Evolutionary conservation across 2,888 invertebrate genomes (phyloP).

Genomic region (Troides aeacus): DNA sequence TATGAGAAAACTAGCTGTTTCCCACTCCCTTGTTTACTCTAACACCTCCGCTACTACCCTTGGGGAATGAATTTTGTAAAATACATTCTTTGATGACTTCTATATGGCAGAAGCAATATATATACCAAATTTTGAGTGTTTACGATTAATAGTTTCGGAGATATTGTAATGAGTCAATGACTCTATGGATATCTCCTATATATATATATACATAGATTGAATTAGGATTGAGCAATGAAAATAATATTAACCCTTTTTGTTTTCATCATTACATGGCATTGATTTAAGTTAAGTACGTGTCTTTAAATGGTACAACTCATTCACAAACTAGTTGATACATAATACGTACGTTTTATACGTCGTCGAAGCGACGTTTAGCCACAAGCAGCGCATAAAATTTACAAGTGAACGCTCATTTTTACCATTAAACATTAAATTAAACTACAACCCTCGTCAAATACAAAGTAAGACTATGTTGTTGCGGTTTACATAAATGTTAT

Average conservation of each 20-base stretch:
- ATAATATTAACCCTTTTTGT: not conserved
- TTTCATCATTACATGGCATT: not conserved
- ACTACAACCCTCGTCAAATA: slow-evolving; percentile 4
- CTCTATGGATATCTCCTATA: too few species aligned
- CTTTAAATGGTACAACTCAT: not conserved
- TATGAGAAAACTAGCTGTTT: too few species aligned
- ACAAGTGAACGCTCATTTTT: slow-evolving; percentile 19
- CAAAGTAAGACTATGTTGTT: slow-evolving; percentile 11
- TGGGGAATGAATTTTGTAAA: too few species aligned
- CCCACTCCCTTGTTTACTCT: too few species aligned
- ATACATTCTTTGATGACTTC: too few species aligned
- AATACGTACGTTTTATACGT: slow-evolving; percentile 4
- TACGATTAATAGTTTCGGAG: too few species aligned
- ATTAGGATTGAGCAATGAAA: too few species aligned
- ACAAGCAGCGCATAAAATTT: slow-evolving; percentile 19
- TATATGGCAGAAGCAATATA: too few species aligned
- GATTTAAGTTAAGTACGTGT: not conserved
- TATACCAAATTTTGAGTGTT: too few species aligned
- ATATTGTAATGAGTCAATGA: too few species aligned
- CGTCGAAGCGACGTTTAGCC: not conserved
- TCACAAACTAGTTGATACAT: not conserved
- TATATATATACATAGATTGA: too few species aligned
- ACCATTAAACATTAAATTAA: slow-evolving; percentile 16
- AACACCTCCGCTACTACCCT: too few species aligned
- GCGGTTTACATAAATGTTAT: not conserved